Percentiles rank a stretch among this genome's conserved stretches.
phyloP scores from a whole-genome alignment of 2,888 invertebrate species.

The Euspilapteryx auroguttella region DNA sequence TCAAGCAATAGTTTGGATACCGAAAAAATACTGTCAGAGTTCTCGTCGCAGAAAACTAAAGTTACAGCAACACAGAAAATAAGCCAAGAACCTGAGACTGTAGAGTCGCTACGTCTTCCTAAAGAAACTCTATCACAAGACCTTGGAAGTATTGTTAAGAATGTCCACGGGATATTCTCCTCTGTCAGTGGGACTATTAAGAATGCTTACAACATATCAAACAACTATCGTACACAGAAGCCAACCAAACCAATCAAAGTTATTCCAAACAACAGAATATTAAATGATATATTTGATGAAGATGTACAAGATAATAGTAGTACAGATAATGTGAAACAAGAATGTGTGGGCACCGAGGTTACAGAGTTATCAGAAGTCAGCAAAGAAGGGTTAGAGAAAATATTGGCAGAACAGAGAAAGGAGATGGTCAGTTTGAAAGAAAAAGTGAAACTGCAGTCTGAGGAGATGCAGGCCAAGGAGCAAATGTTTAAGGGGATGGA shows the following conservation, averaged over 20 bases:
- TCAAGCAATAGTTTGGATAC: constrained; percentile 23
- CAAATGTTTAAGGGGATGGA: constrained; percentile 44
- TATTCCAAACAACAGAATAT: constrained; percentile 32
- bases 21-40: constrained; percentile 31
- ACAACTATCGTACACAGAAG: constrained; percentile 22
- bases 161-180: constrained; percentile 52
- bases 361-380: constrained; percentile 3
- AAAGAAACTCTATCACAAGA: constrained; percentile 45
- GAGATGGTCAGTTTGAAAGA: constrained; percentile 31
- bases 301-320: constrained; percentile 8
- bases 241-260: constrained; percentile 19
- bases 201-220: constrained; percentile 35
- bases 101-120: constrained; percentile 28
- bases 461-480: constrained; percentile 37
- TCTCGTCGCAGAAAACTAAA: constrained; percentile 28
- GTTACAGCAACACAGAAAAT: constrained; percentile 30
- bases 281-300: constrained; percentile 48
- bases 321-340: constrained; percentile 5
- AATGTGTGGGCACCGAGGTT: constrained; percentile 1
- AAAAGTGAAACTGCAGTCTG: constrained; percentile 30
- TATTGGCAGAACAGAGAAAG: constrained; percentile 34
- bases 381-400: constrained; percentile 17
- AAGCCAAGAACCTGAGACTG: constrained; percentile 16
- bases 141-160: constrained; percentile 44
- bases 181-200: constrained; percentile 47